Conservation (phyloP, 1,140 invertebrate genomes). For the Bilobella aurantiaca region DNA sequence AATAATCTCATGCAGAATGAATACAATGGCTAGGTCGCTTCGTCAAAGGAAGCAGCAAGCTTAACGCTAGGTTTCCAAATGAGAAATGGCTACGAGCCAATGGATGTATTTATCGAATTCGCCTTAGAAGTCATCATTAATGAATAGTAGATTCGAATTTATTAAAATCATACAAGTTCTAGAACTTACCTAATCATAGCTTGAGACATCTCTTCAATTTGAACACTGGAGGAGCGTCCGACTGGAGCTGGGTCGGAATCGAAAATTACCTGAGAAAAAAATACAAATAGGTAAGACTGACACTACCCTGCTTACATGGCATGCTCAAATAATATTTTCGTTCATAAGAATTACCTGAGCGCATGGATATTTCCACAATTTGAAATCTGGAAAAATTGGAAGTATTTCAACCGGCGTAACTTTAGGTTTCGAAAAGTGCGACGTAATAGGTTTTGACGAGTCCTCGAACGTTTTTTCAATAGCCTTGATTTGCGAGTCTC, state of each 20-base stretch:
- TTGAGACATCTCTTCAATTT: constrained; percentile 95
- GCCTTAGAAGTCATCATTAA: constrained; percentile 31
- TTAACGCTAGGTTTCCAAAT: neutral
- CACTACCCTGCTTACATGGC: no score
- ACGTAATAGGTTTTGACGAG: constrained; percentile 70
- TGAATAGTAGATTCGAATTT: no score
- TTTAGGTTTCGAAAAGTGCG: constrained; percentile 91
- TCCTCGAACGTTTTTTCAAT: constrained; percentile 97
- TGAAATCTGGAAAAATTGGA: constrained; percentile 88
- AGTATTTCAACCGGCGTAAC: constrained; percentile 82
- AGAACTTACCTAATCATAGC: constrained; percentile 78
- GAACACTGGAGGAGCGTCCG: constrained; percentile 67
- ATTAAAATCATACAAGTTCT: neutral
- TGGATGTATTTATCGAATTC: constrained; percentile 24
- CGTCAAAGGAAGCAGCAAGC: constrained; percentile 2
- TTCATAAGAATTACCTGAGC: constrained; percentile 28
- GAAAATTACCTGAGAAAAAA: constrained; percentile 86
- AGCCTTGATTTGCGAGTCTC: constrained; percentile 92
- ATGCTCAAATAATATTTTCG: no score
- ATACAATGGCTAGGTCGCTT: neutral
- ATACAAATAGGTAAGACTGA: constrained; percentile 8
- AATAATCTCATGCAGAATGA: neutral
- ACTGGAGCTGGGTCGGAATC: constrained; percentile 87
- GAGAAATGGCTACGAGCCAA: neutral
- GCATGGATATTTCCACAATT: constrained; percentile 44